phyloP scores from a whole-genome alignment of 2,888 invertebrate species.

The Caenorhabditis macrosperma region DNA sequence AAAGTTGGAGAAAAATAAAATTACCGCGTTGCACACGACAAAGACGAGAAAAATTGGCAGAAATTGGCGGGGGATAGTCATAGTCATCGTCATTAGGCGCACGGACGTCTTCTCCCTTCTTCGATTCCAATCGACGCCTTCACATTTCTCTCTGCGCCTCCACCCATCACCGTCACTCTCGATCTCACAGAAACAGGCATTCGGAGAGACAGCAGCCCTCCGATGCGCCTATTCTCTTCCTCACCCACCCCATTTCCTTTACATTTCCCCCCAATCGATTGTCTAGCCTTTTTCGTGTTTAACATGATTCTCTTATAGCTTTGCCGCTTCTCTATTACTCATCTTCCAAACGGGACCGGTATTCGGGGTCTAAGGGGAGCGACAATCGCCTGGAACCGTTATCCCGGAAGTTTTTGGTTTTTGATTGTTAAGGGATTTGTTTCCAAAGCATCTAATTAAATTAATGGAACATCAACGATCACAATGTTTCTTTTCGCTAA shows the following conservation, averaged over 20 bases:
- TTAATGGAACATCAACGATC: no score
- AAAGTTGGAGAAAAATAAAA: background rate
- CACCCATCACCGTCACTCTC: background rate
- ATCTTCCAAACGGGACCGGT: background rate
- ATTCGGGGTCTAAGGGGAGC: no score
- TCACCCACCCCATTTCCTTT: no score
- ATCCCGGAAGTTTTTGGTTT: no score
- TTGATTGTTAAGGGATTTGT: no score
- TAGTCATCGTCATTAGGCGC: background rate
- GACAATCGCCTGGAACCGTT: no score
- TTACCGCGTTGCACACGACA: conserved; percentile 29
- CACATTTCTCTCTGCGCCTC: background rate
- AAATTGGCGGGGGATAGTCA: background rate
- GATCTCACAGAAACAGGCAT: background rate
- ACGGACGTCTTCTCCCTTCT: background rate
- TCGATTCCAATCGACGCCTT: background rate
- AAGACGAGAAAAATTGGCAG: background rate
- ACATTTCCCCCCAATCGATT: background rate
- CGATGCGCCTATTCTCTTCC: background rate
- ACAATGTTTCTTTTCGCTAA: no score
- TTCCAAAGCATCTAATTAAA: no score
- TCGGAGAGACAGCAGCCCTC: no score
- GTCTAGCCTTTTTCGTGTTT: background rate
- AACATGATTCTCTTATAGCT: background rate
- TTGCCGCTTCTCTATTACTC: background rate